Base-by-base conservation (phyloP, 2,797 vertebrate species). In the Cheirogaleus major region DNA sequence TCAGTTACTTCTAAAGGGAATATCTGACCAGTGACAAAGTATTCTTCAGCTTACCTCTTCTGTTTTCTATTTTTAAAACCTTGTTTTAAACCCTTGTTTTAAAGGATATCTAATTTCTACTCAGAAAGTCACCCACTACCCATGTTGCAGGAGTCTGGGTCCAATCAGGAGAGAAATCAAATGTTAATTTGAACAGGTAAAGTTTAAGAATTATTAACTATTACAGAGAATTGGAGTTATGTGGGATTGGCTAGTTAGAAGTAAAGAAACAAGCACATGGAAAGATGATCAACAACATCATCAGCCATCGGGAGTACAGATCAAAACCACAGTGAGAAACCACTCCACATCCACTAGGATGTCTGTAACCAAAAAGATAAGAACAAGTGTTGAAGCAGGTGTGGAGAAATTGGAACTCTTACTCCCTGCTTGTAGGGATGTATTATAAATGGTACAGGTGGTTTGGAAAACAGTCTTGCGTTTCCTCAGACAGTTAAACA, bases 21-120 rank as follows among this genome's bases (percentile, higher is more conserved):
- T 27, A 30, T 43, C 14, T 73, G 57, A 63, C n/a, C 59, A 92
- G 38, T 38, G 32, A 80, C 25, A 73, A 65, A 35, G 23, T 57
- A 70, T 38, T 75, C 95, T 95, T 80, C 20, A 81, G 25, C 72
- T 93, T 96, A 76, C 23, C 5, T 45, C 43, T 92, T 93, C 14
- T 52, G 23, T 94, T 55, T 89, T 38, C 61, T 93, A 3, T 82
- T 90, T 93, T 82, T 69, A 73, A 83, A 86, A n/a, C 11, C 78
- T 59, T 18, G 48, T 78, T 57, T 55, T 55, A 55, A 23, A 48
- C 43, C 11, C 78, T 67, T 18, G 48, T 76, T 55, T 57, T 57
- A 57, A 57, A 78, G 23, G 69, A 8, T 69, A 22, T 23, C 67
- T 89, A 30, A 52, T 86, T 95, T 92, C 70, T 86, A 14, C 20